Evolutionary conservation across 2,113 vertebrate genomes (phyloP), one percentile per base, ranked within the genome.

Genomic region (Cyprinodon brontotheroides): DNA sequence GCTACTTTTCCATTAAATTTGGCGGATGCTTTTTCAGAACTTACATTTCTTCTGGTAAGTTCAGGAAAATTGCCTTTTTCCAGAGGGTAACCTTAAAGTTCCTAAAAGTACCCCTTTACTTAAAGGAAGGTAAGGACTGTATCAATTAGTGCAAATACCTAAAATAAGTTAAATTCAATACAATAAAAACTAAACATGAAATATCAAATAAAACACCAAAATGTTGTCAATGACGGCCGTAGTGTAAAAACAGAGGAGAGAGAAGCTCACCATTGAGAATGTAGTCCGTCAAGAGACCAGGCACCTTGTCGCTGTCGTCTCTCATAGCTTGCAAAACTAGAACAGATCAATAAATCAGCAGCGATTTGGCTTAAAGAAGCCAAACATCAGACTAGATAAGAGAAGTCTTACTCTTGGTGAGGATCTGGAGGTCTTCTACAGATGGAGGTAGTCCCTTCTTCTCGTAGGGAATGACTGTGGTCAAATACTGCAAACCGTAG

Each of bases 391-490:
- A 3, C 15, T 6, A 38, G 4, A 61, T 37, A 40, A 14, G 29
- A 68, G 61, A 63, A 60, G 13, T 84, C 96, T 94, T 72, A 99
- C 98, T 99, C 94, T 97, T 98, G 66, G 96, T 99, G 87, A 99
- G 91, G 72, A 97, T 95, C 62, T 99, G 97, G 67, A 99, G 97
- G 91, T 99, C 98, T 92, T 97, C 96, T 22, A 97, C 92, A 17
- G 97, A 97, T 1, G 96, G 97, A 9, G 98, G 95, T 7, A 93
- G 95, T 65, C 94, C 96, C 90, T 96, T 98, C 82, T 96, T 97
- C 93, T 99, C 96, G 6, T 99, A 99, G 53, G 98, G 98, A 87
- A 99, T 99, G 79, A 99, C 96, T 12, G 98, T 99, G 61, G 97
- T 99, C 90, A 99, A 92, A 87, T 98, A 98, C 98, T 99, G 77